Conservation (phyloP, 2,888 invertebrate genomes). For the Aleiodes testaceus region DNA sequence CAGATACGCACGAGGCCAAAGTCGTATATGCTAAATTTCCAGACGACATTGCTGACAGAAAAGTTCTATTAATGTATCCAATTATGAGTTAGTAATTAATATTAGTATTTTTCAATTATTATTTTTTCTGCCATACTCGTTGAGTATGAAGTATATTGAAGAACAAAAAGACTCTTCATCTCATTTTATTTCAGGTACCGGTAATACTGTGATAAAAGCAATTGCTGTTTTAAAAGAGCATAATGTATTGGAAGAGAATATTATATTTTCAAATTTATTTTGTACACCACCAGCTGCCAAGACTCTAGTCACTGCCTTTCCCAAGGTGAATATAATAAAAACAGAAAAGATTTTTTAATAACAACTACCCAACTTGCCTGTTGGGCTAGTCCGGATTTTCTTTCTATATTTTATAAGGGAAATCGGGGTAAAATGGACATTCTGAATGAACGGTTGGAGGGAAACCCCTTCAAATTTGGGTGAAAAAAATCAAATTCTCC, state of each 20-base stretch:
- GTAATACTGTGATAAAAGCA: slow-evolving; percentile 96
- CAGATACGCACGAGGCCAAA: slow-evolving; percentile 95
- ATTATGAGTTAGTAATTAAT: slow-evolving; percentile 86
- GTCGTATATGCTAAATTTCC: slow-evolving; percentile 99
- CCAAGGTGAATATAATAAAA: slow-evolving; percentile 74
- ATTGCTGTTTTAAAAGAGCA: slow-evolving; percentile 95
- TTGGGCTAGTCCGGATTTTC: no score
- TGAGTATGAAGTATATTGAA: no score
- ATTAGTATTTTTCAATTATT: neutral
- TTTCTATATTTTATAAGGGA: no score
- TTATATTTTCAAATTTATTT: slow-evolving; percentile 97
- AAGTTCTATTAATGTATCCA: slow-evolving; percentile 97
- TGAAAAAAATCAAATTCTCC: no score
- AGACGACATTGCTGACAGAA: slow-evolving; percentile 91
- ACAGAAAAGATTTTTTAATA: slow-evolving; percentile 38
- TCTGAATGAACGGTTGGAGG: no score
- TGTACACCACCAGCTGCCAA: slow-evolving; percentile 94
- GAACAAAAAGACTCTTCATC: neutral
- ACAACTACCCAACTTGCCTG: no score
- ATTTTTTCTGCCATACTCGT: neutral
- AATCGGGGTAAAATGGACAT: no score
- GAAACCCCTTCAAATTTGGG: no score
- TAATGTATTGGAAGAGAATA: slow-evolving; percentile 93
- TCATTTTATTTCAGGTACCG: slow-evolving; percentile 78
- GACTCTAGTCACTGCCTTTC: slow-evolving; percentile 88